Base-by-base conservation (phyloP, 2,888 invertebrate genomes). In the Caprella mutica region DNA sequence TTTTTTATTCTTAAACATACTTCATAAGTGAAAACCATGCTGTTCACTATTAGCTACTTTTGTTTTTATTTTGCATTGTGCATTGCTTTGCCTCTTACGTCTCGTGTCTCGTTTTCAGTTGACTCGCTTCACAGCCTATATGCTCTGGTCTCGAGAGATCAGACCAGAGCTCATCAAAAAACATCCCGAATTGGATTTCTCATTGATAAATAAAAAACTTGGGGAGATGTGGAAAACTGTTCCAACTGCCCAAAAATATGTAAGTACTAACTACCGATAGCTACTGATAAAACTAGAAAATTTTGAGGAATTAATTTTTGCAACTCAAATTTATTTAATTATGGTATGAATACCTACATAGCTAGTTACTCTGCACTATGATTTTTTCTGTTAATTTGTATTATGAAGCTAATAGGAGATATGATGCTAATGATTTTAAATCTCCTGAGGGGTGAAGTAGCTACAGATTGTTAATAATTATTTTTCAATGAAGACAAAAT, bases 211-310 rank as follows among this genome's bases (percentile, higher is more conserved):
- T 42, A 85, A 86, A 68, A 79, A 86, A 9, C 77, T 92, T 12
- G 88, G 89, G 35, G 90, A 91, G 71, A 79, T 91, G 72, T 91
- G 91, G 92, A 83, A 87, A 29, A 84, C 85, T 68, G 84, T 90
- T 35, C 74, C 78, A 30, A 74, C 73, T 55, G 77, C 76, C 68
- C 77, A 78, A 64, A 77, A 77, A 72, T 72, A 76, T 72, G 77
- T 77, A 67, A 71, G 71, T 70, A 56, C 55, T 4, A 48, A 63
- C 21, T 21, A 17, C n/a, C n/a, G n/a, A n/a, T n/a, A n/a, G n/a
- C n/a, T n/a, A n/a, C n/a, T n/a, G n/a, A n/a, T n/a, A n/a, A n/a
- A n/a, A n/a, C n/a, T n/a, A n/a, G n/a, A n/a, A n/a, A n/a, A n/a
- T n/a, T n/a, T n/a, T n/a, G n/a, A n/a, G n/a, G n/a, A n/a, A n/a